Percentiles rank a stretch among this genome's conserved stretches.
These are phyloP conservation scores for Microtus richardsoni DNA, from an alignment of 2,113 vertebrate species.

Conservation along the genomic window DNA sequence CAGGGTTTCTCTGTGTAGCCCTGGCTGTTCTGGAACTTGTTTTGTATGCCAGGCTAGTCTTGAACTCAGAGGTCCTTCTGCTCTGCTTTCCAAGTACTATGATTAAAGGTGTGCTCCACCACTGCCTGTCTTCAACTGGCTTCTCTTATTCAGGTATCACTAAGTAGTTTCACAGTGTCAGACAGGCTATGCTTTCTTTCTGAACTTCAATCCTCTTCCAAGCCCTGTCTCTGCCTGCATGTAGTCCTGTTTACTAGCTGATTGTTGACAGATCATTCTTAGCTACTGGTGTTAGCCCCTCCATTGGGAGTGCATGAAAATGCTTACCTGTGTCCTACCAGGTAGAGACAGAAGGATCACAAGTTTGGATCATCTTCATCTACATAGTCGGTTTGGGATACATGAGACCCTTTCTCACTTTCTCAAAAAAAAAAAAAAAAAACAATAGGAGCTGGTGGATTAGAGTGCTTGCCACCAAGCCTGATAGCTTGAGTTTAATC, in stretches of 20 bases:
- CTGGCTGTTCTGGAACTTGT: not conserved
- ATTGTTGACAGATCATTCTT: not conserved
- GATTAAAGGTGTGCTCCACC: not conserved
- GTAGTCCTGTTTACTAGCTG: not conserved
- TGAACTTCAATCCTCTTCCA: too few relatives aligned
- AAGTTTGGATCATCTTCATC: not conserved
- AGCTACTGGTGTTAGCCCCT: not conserved
- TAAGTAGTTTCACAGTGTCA: fast-evolving
- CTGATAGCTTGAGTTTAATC: not conserved
- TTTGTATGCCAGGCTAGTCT: not conserved
- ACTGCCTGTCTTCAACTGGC: not conserved
- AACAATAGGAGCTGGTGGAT: not conserved
- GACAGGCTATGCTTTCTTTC: fast-evolving
- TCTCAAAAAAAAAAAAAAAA: not conserved
- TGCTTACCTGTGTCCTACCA: not conserved
- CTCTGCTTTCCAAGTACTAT: not conserved
- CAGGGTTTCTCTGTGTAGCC: not conserved
- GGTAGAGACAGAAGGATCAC: not conserved
- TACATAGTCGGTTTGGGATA: not conserved
- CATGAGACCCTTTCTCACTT: not conserved
- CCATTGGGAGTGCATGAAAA: not conserved
- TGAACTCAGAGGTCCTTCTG: not conserved
- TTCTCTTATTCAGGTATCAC: not conserved
- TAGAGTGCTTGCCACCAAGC: not conserved
- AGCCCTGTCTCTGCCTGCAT: not conserved